A percentile compares a stretch with the other conserved stretches of the same genome.
phyloP scores from a whole-genome alignment of 2,888 invertebrate species.

The Timandra comae region DNA sequence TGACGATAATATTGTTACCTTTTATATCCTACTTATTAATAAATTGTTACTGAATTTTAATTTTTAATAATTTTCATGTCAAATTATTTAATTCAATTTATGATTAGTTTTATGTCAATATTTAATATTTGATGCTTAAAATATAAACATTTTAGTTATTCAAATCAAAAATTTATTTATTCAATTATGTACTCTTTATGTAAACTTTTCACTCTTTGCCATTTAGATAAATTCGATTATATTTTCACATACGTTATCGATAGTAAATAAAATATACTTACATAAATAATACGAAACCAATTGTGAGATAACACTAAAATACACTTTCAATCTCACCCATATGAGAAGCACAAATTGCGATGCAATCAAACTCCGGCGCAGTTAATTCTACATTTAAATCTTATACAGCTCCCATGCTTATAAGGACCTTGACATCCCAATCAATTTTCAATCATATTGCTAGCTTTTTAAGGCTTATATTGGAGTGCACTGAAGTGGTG shows the following conservation, averaged over 20 bases:
- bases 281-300: background rate
- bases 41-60: too few species aligned
- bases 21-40: too few species aligned
- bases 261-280: constrained; percentile 12
- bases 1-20: too few species aligned
- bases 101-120: too few species aligned
- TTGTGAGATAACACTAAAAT: constrained; percentile 2
- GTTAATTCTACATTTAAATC: constrained; percentile 56
- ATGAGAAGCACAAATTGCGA: constrained; percentile 50
- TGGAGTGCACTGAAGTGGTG: constrained; percentile 9
- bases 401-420: constrained; percentile 20
- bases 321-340: constrained; percentile 19
- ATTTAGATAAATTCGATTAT: too few species aligned
- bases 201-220: too few species aligned
- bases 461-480: constrained; percentile 16
- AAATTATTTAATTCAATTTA: too few species aligned
- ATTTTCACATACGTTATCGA: constrained; percentile 13
- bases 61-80: too few species aligned
- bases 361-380: constrained; percentile 58
- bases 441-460: constrained; percentile 16
- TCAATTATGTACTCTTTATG: too few species aligned
- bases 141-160: too few species aligned
- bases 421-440: constrained; percentile 8
- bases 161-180: too few species aligned
- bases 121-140: too few species aligned